Base-by-base conservation (phyloP, 2,113 vertebrate species). In the Centrocercus urophasianus region DNA sequence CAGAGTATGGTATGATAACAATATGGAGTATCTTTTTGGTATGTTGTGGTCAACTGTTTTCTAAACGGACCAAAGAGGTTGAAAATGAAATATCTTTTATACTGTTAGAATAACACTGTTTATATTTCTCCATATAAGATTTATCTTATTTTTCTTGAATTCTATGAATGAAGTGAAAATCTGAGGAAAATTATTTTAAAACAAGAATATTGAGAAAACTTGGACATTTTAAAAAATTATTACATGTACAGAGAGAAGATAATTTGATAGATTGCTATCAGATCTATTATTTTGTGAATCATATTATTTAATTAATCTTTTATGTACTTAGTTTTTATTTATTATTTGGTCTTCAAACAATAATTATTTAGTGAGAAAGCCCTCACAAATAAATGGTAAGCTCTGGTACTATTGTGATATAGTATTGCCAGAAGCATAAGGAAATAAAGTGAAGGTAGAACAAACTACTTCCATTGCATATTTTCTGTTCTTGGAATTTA, bases 141-240 rank as follows among this genome's bases (percentile, higher is more conserved):
- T 28, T 45, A 6, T 71, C 6, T 66, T 83, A 4, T 8, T 60
- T 17, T 80, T 86, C 15, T 60, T 61, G 54, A 48, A 88, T 73
- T 74, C 7, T 18, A 25, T 54, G 8, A 4, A 9, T 76, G 25
- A 80, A 66, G 4, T 70, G 30, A 89, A 78, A 66, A 71, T 45
- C 28, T 13, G 18, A 3, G 5, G 14, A 12, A 65, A 93, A 77
- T 45, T 13, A 17, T 73, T 10, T 78, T 84, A 6, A 63, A 45
- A 64, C 11, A 1, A 67, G 12, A 75, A 67, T 60, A 56, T 0
- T 34, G 13, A 64, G 14, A 71, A 86, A 60, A 0, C 0, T 0
- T 24, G 5, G 86, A 42, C 1, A 3, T 17, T 0, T 1, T 28
- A 30, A 10, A 30, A 56, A 30, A 18, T 7, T 56, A 30, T 18